Evolutionary conservation across 92 coral and sea anemone species (phyloP).

Genomic region (Diadumene lineata): DNA sequence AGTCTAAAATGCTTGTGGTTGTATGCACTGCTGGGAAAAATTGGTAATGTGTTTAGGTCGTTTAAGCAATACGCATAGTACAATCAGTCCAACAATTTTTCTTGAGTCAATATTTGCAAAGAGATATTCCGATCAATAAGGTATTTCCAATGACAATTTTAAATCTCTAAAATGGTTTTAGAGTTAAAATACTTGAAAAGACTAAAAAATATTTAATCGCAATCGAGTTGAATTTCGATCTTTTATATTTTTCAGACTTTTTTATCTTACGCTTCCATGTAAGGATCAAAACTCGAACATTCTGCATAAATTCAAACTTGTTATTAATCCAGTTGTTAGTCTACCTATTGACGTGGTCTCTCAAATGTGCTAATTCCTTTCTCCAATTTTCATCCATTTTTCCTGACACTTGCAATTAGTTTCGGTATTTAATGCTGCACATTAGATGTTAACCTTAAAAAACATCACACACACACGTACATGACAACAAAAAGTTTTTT

Average conservation of each 20-base stretch:
- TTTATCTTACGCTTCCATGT: background rate
- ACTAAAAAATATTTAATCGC: background rate
- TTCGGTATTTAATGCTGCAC: background rate
- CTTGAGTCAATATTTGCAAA: background rate
- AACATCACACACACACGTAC: too few species aligned
- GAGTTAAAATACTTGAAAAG: too few species aligned
- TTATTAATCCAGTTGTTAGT: too few species aligned
- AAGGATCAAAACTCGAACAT: background rate
- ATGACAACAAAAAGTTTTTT: too few species aligned
- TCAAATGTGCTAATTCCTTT: background rate
- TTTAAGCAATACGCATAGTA: background rate
- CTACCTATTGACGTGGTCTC: too few species aligned
- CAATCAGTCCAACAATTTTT: background rate
- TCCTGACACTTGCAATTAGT: constrained; percentile 3
- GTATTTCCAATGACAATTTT: background rate
- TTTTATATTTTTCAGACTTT: too few species aligned
- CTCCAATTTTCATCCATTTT: background rate
- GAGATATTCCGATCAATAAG: too few species aligned
- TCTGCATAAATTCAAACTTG: background rate
- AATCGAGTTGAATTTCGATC: background rate
- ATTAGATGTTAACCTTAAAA: background rate
- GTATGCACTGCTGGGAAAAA: too few species aligned
- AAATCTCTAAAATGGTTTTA: background rate
- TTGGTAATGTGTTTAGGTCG: background rate
- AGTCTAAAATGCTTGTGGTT: too few species aligned